phyloP scores from a whole-genome alignment of 2,797 vertebrate genomes.

The Alectoris magna region DNA sequence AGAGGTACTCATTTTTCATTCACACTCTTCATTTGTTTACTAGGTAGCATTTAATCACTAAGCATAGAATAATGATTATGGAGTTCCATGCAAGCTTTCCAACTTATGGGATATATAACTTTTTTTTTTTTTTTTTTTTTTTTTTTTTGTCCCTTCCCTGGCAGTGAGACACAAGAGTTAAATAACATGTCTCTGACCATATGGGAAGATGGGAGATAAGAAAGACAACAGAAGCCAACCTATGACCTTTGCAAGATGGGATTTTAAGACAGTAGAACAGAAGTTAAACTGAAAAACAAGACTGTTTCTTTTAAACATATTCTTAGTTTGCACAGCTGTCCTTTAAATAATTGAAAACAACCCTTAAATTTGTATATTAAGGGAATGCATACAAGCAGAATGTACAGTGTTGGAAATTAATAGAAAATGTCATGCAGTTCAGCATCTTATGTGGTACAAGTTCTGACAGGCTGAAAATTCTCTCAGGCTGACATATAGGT shows the following conservation, averaged over 20 bases:
- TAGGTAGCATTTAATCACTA: background rate
- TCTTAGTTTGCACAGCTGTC: slow-evolving; percentile 2
- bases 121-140: background rate
- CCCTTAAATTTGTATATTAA: slow-evolving; percentile 9
- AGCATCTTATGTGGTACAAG: background rate
- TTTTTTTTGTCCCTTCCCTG: background rate
- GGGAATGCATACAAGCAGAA: background rate
- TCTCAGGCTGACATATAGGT: background rate
- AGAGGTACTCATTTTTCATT: background rate
- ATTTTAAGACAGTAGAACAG: background rate
- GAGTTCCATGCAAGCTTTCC: background rate
- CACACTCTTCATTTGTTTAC: background rate
- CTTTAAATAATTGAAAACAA: slow-evolving; percentile 33
- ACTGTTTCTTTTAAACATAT: background rate
- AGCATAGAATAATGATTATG: background rate
- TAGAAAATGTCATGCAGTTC: background rate
- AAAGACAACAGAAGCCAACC: background rate
- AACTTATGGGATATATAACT: background rate
- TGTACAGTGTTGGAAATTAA: background rate
- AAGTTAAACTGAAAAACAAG: background rate
- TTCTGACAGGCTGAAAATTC: slow-evolving; percentile 6
- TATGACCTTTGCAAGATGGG: background rate
- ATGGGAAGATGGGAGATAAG: background rate
- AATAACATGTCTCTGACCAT: background rate
- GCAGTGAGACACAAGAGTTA: background rate